Evolutionary conservation across 2,797 vertebrate genomes (phyloP).

Genomic region (Fratercula arctica): DNA sequence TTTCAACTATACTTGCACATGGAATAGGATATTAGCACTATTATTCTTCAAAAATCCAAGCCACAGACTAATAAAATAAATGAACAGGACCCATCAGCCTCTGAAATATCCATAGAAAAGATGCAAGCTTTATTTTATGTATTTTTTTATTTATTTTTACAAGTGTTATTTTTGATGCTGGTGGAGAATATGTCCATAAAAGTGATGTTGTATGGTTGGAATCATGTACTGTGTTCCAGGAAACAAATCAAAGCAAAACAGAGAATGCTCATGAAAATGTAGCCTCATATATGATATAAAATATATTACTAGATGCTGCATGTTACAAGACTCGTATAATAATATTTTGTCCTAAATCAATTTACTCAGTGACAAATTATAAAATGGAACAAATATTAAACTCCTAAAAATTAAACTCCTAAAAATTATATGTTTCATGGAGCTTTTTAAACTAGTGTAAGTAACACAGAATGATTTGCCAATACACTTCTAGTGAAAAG

Average conservation of each 20-base stretch:
- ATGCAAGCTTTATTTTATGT: background rate
- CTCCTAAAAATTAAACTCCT: background rate
- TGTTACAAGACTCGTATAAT: background rate
- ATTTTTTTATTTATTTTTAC: background rate
- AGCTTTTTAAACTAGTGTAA: background rate
- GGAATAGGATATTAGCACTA: background rate
- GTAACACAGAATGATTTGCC: background rate
- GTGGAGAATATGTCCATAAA: constrained; percentile 1
- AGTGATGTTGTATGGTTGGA: background rate
- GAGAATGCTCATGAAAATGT: background rate
- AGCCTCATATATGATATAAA: background rate
- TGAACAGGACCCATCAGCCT: background rate
- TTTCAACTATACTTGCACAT: background rate
- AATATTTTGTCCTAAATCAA: background rate
- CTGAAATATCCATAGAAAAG: constrained; percentile 38
- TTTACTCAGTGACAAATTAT: background rate
- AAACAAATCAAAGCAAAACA: constrained; percentile 18
- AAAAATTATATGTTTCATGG: background rate
- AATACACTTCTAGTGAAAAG: background rate
- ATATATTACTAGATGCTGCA: background rate
- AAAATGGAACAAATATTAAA: background rate
- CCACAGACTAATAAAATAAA: background rate
- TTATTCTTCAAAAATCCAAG: background rate
- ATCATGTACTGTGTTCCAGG: background rate
- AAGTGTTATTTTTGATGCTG: background rate